phyloP scores from a whole-genome alignment of 2,888 invertebrate genomes.

The Pasiphila rectangulata region DNA sequence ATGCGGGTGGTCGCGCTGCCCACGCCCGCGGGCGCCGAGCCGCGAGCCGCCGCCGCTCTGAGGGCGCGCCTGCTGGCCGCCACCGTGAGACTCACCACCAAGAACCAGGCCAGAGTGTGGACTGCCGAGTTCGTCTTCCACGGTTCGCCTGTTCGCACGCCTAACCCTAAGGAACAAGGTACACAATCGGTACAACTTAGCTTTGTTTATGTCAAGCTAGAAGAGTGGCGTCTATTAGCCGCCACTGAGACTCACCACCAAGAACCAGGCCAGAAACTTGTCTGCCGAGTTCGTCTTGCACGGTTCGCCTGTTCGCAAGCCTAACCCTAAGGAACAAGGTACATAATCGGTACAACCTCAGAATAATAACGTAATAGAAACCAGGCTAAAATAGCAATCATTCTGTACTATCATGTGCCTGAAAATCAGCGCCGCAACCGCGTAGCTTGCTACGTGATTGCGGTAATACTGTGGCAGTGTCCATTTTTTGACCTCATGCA shows the following conservation, averaged over 20 bases:
- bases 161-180: conserved; percentile 92
- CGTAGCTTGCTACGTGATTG: too few species aligned
- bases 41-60: conserved; percentile 84
- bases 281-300: too few species aligned
- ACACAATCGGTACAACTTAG: conserved; percentile 2
- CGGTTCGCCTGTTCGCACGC: conserved; percentile 88
- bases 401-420: too few species aligned
- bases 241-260: neutral
- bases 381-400: too few species aligned
- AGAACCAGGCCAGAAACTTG: neutral
- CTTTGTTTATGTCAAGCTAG: neutral
- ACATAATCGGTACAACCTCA: too few species aligned
- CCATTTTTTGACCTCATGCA: too few species aligned
- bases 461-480: too few species aligned
- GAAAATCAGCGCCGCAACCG: too few species aligned
- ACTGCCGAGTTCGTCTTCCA: conserved; percentile 94
- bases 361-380: too few species aligned
- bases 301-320: too few species aligned
- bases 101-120: conserved; percentile 90
- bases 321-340: too few species aligned
- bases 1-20: conserved; percentile 90
- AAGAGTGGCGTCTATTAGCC: too few species aligned
- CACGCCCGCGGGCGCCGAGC: conserved; percentile 76
- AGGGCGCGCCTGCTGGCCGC: conserved; percentile 90
- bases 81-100: conserved; percentile 88